Evolutionary conservation across 2,888 invertebrate genomes (phyloP).

Genomic region (Aricia artaxerxes): DNA sequence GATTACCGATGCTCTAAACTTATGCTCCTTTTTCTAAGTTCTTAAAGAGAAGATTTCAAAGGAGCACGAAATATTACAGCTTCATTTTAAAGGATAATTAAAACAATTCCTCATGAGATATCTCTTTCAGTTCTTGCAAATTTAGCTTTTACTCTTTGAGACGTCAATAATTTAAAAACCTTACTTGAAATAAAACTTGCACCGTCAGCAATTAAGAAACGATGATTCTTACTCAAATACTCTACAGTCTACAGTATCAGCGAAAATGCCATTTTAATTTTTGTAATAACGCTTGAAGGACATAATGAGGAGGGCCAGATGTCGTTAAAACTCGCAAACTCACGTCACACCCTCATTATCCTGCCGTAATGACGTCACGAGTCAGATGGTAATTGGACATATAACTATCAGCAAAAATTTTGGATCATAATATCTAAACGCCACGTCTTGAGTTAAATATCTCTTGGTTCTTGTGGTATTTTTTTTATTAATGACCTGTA

Average conservation of each 20-base stretch:
- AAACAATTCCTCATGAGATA: background rate
- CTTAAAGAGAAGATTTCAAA: background rate
- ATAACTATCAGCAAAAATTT: slow-evolving; percentile 3
- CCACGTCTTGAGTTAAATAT: background rate
- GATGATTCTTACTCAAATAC: background rate
- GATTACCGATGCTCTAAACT: background rate
- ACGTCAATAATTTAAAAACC: background rate
- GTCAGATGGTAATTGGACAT: slow-evolving; percentile 15
- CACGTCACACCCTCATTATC: slow-evolving; percentile 28
- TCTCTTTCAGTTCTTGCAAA: background rate
- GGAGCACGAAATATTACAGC: background rate
- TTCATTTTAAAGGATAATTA: background rate
- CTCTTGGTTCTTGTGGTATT: background rate
- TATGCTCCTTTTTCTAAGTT: background rate
- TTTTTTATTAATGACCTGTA: background rate
- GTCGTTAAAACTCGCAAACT: slow-evolving; percentile 17
- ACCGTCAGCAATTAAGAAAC: background rate
- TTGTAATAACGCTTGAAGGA: background rate
- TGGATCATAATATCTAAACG: background rate
- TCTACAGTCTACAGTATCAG: background rate
- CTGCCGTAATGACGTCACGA: slow-evolving; percentile 22
- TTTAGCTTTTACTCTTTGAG: background rate
- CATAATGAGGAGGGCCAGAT: slow-evolving; percentile 13
- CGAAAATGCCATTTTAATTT: background rate
- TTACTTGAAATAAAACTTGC: background rate